Evolutionary conservation across 2,113 vertebrate genomes (phyloP).

Genomic region (Cavia porcellus): DNA sequence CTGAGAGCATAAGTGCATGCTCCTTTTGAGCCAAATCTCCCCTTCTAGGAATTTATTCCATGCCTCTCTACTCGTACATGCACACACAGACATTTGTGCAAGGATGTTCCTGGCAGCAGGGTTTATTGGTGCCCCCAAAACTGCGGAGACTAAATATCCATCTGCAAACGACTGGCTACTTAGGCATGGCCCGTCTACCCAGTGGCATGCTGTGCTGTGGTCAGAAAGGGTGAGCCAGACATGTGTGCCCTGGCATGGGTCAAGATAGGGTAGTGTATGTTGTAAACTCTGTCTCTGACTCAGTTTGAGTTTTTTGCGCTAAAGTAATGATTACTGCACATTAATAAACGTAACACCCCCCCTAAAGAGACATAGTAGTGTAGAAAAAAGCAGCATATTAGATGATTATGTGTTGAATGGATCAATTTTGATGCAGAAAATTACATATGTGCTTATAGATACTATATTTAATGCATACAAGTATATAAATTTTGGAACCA

Average conservation of each 20-base stretch:
- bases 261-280: background rate
- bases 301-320: background rate
- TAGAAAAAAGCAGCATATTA: background rate
- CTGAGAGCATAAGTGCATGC: background rate
- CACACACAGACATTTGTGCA: background rate
- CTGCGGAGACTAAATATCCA: background rate
- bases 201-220: background rate
- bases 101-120: background rate
- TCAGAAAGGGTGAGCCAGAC: background rate
- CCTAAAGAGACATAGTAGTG: background rate
- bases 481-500: background rate
- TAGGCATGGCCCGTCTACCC: background rate
- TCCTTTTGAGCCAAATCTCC: conserved; percentile 31
- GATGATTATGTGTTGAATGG: background rate
- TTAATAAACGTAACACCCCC: conserved; percentile 52
- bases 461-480: background rate
- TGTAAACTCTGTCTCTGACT: background rate
- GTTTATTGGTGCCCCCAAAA: background rate
- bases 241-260: background rate
- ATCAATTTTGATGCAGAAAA: background rate
- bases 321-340: background rate
- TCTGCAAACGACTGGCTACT: background rate
- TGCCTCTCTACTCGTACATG: background rate
- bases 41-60: conserved; percentile 63
- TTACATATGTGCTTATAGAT: background rate